Base-by-base conservation (phyloP, 1,140 invertebrate genomes). In the Cydia amplana region DNA sequence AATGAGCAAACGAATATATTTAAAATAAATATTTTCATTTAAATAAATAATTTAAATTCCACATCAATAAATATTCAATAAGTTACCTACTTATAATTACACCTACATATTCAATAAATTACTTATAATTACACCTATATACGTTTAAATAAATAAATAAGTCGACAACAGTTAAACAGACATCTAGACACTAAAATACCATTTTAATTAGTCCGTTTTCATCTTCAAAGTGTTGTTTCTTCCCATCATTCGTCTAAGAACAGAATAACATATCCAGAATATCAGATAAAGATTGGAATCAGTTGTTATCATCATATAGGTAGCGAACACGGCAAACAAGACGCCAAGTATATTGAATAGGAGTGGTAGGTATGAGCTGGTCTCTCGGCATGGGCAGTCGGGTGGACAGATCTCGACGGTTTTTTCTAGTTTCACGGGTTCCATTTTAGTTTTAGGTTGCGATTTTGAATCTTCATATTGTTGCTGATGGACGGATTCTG, bases 251-350 rank as follows among this genome's bases (percentile, higher is more conserved):
- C 90, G 78, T 55, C 90, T 82, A 6, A 91, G 75, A 7, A 92
- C 80, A 5, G 90, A 92, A 28, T 90, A 92, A 20, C 75, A 78
- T 1, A 92, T 74, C 90, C 90, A 92, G 72, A 92, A 90, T 18
- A 89, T 75, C 16, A 92, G 77, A 73, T 91, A 92, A 5, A 90
- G 72, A 9, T 87, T 89, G 7, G 90, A 88, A 73, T 92, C 85
- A 6, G 86, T 87, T n/a, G 79, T 88, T 0, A 91, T 78, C 20
- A 92, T 86, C 79, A 92, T 74, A 64, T 91, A 92, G 6, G 85
- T 85, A 1, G 89, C 90, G 32, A 89, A 73, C 3, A 90, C 46
- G 0, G 89, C 89, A 5, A 89, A 73, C 0, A 91, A 16, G 9
- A 92, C 87, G 3, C 90, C 89, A 4, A 87, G 23, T 2, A 81